Percentiles rank a stretch among this genome's conserved stretches.
These are phyloP conservation scores for Paedocypris micromegethes DNA, from an alignment of 2,797 vertebrate species.

Conservation along the genomic window DNA sequence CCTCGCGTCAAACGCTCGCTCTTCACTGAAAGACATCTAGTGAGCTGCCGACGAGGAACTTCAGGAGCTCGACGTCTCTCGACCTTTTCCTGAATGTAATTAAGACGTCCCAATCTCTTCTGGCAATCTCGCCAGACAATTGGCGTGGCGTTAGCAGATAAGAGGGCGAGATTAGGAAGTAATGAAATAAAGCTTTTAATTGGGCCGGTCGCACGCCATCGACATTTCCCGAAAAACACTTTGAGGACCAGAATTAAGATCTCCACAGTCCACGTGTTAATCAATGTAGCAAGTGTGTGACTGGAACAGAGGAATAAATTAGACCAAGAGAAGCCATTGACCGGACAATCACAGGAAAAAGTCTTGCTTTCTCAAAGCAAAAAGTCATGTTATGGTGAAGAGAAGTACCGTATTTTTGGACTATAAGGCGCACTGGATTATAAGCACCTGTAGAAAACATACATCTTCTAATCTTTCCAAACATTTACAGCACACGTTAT, in stretches of 20 bases:
- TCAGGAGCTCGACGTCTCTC: conserved; percentile 18
- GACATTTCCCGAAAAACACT: conserved; percentile 14
- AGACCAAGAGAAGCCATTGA: too few species aligned
- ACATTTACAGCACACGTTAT: too few species aligned
- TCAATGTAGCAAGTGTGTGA: too few species aligned
- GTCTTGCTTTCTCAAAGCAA: too few species aligned
- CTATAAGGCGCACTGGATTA: too few species aligned
- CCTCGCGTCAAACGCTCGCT: conserved; percentile 18
- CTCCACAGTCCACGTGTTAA: not conserved
- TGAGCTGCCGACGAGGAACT: conserved; percentile 28
- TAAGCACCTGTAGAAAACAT: too few species aligned
- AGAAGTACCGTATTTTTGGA: too few species aligned
- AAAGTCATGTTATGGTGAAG: too few species aligned
- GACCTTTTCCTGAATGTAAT: conserved; percentile 49
- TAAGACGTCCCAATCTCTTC: conserved; percentile 48
- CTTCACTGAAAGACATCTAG: conserved; percentile 18
- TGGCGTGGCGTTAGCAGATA: conserved; percentile 53
- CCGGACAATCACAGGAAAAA: too few species aligned
- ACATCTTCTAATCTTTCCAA: too few species aligned
- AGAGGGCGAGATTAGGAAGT: conserved; percentile 50
- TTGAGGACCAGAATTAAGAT: conserved; percentile 24
- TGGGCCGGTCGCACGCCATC: conserved; percentile 38
- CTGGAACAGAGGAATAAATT: too few species aligned
- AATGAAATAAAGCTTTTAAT: conserved; percentile 52
- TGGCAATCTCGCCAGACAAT: conserved; percentile 50